Evolutionary conservation across 2,797 vertebrate genomes (phyloP).

Genomic region (Hoplostethus atlanticus): DNA sequence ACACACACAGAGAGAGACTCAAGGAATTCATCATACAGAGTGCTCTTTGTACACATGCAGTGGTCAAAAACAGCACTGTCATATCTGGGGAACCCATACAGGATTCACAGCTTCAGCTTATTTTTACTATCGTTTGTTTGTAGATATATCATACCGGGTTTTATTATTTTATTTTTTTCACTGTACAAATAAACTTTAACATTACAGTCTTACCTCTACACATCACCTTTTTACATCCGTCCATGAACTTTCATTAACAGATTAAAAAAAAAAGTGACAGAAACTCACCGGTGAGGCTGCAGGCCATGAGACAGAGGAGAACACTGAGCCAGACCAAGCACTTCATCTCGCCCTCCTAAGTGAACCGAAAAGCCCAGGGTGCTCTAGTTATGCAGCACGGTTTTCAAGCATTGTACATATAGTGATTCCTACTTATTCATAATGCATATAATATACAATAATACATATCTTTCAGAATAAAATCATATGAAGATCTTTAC

Average conservation of each 20-base stretch:
- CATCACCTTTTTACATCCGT: neutral
- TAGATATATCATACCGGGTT: neutral
- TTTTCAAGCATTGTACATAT: no score
- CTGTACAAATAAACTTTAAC: neutral
- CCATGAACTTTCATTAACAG: neutral
- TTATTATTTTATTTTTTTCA: neutral
- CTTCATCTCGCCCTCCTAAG: slow-evolving; percentile 76
- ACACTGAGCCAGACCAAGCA: slow-evolving; percentile 60
- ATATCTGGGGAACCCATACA: slow-evolving; percentile 12
- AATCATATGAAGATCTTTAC: slow-evolving; percentile 43
- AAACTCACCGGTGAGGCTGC: slow-evolving; percentile 74
- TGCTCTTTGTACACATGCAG: slow-evolving; percentile 58
- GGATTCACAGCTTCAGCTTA: neutral
- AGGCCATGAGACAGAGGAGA: slow-evolving; percentile 70
- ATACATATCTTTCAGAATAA: no score
- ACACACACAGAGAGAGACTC: slow-evolving; percentile 31
- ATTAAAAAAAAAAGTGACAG: neutral
- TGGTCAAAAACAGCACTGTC: slow-evolving; percentile 33
- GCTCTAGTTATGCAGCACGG: neutral
- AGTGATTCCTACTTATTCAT: no score
- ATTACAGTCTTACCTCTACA: neutral
- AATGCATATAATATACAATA: no score
- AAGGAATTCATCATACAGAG: slow-evolving; percentile 55
- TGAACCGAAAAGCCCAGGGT: neutral
- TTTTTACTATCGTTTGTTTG: neutral